A percentile compares a stretch with the other conserved stretches of the same genome.
These are phyloP conservation scores for Zosterops japonicus DNA, from an alignment of 2,113 vertebrate species.

Conservation along the genomic window DNA sequence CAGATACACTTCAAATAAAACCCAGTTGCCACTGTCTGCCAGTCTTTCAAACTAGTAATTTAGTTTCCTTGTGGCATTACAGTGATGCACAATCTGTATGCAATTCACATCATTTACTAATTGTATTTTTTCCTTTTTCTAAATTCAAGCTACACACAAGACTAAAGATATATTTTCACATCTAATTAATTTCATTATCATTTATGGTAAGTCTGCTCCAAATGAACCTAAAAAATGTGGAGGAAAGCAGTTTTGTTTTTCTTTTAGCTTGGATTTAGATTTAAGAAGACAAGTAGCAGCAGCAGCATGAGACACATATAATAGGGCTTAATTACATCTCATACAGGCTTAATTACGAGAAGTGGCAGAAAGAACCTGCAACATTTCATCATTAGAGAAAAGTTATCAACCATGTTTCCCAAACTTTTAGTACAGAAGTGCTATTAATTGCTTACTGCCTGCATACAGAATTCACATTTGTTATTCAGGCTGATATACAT, in stretches of 20 bases:
- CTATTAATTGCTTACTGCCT: neutral
- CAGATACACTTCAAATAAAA: neutral
- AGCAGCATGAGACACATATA: constrained; percentile 13
- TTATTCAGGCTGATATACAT: neutral
- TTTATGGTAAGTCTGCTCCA: neutral
- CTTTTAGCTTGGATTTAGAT: constrained; percentile 11
- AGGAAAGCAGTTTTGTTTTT: constrained; percentile 3
- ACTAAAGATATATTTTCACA: constrained; percentile 17
- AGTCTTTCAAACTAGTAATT: neutral
- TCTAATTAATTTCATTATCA: constrained; percentile 16
- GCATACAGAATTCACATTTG: neutral
- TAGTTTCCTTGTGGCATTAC: neutral
- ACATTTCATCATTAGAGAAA: neutral
- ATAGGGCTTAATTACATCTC: constrained; percentile 34
- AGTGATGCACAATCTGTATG: neutral
- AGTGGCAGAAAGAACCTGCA: constrained; percentile 37
- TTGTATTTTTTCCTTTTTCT: neutral
- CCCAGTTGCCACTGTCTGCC: neutral
- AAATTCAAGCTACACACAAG: neutral
- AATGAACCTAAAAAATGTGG: neutral
- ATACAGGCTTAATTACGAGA: constrained; percentile 29
- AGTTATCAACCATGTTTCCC: neutral
- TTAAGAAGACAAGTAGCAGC: constrained; percentile 15
- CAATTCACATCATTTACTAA: neutral
- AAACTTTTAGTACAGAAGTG: neutral